phyloP scores from a whole-genome alignment of 2,888 invertebrate genomes.

The Scotopteryx bipunctaria region DNA sequence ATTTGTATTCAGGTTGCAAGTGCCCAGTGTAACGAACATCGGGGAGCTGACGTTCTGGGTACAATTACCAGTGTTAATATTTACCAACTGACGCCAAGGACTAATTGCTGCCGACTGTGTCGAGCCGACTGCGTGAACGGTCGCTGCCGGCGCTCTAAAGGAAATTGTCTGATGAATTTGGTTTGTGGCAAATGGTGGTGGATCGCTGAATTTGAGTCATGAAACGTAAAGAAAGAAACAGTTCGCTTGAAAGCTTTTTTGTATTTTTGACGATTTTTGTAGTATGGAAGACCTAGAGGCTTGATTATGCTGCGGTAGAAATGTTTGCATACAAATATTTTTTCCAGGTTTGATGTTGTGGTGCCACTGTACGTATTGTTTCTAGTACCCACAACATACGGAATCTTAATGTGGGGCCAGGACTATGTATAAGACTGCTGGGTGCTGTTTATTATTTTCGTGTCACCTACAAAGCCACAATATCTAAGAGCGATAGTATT shows the following conservation, averaged over 20 bases:
- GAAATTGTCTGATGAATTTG: conserved; percentile 22
- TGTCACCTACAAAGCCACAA: not conserved
- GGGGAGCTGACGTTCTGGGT: conserved; percentile 75
- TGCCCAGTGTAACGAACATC: conserved; percentile 79
- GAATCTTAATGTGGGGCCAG: no score
- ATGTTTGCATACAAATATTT: no score
- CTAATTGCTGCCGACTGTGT: conserved; percentile 69
- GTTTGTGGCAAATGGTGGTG: not conserved
- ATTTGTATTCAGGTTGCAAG: conserved; percentile 80
- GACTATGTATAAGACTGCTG: no score
- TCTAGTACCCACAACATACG: no score
- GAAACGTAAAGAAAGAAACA: not conserved
- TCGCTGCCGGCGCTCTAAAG: conserved; percentile 11
- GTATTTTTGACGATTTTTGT: no score
- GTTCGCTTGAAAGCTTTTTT: no score
- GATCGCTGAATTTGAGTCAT: not conserved
- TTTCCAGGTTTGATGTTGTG: no score
- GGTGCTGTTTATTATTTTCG: not conserved
- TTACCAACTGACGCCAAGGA: conserved; percentile 78
- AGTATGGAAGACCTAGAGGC: no score
- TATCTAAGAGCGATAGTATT: conserved; percentile 6
- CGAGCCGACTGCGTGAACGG: conserved; percentile 45
- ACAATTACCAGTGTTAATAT: conserved; percentile 82
- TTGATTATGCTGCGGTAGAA: no score
- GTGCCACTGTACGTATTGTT: no score